Evolutionary conservation across 2,888 invertebrate genomes (phyloP).

Genomic region (Heteromurus nitidus): DNA sequence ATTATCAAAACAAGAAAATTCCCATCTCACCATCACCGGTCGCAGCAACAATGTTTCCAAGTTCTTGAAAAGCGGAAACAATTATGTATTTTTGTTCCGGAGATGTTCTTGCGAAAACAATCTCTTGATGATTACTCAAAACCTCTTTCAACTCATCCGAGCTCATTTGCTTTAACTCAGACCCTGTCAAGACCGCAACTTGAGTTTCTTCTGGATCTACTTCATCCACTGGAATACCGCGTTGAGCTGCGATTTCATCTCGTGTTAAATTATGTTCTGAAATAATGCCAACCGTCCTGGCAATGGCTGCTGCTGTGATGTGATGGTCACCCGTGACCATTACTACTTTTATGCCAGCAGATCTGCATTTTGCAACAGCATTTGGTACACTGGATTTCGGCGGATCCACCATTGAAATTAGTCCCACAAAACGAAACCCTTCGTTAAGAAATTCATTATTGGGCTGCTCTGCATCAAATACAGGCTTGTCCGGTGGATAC

Average conservation of each 20-base stretch:
- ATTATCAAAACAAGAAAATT: neutral
- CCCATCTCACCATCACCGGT: conserved; percentile 82
- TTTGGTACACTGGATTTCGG: conserved; percentile 82
- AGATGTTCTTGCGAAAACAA: conserved; percentile 78
- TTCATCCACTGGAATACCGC: conserved; percentile 75
- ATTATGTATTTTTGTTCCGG: conserved; percentile 80
- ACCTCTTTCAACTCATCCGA: conserved; percentile 74
- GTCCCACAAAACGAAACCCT: conserved; percentile 80
- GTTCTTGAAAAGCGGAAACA: conserved; percentile 87
- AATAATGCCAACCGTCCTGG: no score
- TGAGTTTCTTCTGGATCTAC: conserved; percentile 75
- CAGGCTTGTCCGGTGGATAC: conserved; percentile 76
- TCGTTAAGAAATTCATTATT: conserved; percentile 84
- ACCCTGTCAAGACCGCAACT: conserved; percentile 75
- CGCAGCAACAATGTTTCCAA: conserved; percentile 87
- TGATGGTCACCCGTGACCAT: no score
- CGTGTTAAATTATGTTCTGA: conserved; percentile 76
- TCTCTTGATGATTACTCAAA: conserved; percentile 76
- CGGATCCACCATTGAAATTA: conserved; percentile 85
- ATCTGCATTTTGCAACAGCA: conserved; percentile 83
- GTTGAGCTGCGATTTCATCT: conserved; percentile 77
- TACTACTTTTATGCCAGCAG: conserved; percentile 86
- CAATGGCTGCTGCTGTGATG: no score
- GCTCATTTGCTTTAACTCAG: conserved; percentile 75
- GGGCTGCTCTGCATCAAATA: conserved; percentile 80